Evolutionary conservation across 2,113 vertebrate species (phyloP).

Genomic region (Litocranius walleri): DNA sequence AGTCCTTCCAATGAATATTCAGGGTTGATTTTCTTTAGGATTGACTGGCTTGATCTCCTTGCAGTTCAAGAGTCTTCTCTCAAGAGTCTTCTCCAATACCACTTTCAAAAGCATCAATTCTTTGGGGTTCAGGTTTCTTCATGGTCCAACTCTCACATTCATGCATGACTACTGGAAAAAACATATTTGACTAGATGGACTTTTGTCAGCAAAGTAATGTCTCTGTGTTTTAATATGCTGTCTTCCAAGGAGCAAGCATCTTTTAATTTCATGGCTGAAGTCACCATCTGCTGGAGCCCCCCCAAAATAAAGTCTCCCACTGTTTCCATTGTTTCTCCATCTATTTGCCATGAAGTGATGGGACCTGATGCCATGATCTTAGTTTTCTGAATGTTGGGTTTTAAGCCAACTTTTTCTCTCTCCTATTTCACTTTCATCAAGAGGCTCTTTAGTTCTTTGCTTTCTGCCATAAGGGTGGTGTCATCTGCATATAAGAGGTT

Average conservation of each 20-base stretch:
- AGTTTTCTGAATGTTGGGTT: not conserved
- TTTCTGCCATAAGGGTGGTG: not conserved
- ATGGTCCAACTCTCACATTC: not conserved
- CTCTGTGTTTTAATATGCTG: not conserved
- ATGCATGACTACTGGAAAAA: not conserved
- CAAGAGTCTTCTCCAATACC: not conserved
- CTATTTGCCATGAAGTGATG: not conserved
- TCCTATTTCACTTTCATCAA: not conserved
- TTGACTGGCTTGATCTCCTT: not conserved
- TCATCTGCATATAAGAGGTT: not conserved
- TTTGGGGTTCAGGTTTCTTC: not conserved
- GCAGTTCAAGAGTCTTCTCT: not conserved
- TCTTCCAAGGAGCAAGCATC: not conserved
- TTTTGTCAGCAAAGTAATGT: not conserved
- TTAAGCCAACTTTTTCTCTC: not conserved
- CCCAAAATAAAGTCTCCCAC: not conserved
- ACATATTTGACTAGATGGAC: not conserved
- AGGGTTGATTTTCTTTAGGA: not conserved
- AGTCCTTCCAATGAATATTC: not conserved
- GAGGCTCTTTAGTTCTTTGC: not conserved
- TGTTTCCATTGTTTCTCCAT: not conserved
- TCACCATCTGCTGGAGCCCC: not conserved
- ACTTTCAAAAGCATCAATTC: not conserved
- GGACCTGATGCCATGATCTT: not conserved
- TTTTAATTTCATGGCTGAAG: not conserved